These are phyloP conservation scores for Betta splendens DNA, from an alignment of 2,797 vertebrate genomes.

Conservation along the genomic window DNA sequence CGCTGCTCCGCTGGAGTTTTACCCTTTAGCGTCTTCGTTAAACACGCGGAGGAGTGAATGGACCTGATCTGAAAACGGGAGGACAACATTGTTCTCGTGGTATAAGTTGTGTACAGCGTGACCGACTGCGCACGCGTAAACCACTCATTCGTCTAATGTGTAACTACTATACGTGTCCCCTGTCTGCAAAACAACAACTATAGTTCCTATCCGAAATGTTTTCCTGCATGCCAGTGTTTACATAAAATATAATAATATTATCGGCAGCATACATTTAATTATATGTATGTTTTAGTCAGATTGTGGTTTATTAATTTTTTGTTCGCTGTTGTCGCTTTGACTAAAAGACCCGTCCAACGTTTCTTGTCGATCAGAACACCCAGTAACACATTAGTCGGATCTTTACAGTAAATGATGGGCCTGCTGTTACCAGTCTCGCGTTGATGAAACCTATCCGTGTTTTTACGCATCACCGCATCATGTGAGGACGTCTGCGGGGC, in stretches of 20 bases:
- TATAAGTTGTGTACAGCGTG: fast-evolving
- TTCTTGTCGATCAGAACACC: slow-evolving; percentile 62
- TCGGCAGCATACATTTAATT: too few relatives aligned
- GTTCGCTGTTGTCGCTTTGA: too few relatives aligned
- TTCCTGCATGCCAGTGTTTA: neutral
- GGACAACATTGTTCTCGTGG: slow-evolving; percentile 40
- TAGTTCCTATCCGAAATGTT: slow-evolving; percentile 31
- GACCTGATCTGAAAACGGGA: slow-evolving; percentile 12
- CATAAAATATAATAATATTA: too few relatives aligned
- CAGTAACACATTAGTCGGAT: slow-evolving; percentile 47
- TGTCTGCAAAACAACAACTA: neutral
- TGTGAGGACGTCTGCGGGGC: neutral
- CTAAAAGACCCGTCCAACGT: neutral
- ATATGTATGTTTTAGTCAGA: too few relatives aligned
- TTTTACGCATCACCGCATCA: neutral
- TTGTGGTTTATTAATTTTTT: too few relatives aligned
- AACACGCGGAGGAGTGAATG: slow-evolving; percentile 72
- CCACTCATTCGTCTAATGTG: slow-evolving; percentile 36
- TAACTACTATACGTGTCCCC: slow-evolving; percentile 18
- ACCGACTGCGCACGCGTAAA: slow-evolving; percentile 31
- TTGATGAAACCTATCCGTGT: neutral
- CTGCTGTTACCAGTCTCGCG: fast-evolving
- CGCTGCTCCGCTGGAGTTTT: slow-evolving; percentile 80
- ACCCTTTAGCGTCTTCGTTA: slow-evolving; percentile 72
- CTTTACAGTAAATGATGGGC: neutral